These are phyloP conservation scores for Fregata magnificens DNA, from an alignment of 2,113 vertebrate species.

Conservation along the genomic window DNA sequence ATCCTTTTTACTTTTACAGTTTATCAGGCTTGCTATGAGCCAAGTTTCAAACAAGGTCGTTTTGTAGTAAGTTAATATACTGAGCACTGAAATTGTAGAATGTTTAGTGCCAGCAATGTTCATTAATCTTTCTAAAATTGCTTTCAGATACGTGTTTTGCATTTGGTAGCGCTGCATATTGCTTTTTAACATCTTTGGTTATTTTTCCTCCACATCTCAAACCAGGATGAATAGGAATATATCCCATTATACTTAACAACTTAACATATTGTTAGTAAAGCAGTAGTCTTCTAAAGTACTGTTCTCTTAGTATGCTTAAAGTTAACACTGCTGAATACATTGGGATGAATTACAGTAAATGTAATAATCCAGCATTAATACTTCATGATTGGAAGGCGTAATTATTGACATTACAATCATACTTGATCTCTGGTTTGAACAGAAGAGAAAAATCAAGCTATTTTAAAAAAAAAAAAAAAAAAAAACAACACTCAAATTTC, in stretches of 20 bases:
- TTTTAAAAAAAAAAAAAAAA: background rate
- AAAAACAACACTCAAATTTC: too few species aligned
- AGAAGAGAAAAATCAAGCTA: background rate
- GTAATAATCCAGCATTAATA: background rate
- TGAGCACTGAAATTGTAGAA: background rate
- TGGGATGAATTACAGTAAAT: background rate
- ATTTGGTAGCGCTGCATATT: background rate
- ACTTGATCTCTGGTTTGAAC: background rate
- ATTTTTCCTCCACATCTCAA: background rate
- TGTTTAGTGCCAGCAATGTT: background rate
- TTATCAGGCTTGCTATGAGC: background rate
- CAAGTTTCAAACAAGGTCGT: background rate
- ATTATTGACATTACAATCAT: background rate
- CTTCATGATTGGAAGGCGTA: background rate
- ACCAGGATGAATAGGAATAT: background rate
- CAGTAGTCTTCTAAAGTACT: background rate
- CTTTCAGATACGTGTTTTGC: background rate
- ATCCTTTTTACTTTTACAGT: background rate
- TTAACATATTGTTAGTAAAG: background rate
- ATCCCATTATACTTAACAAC: too few species aligned
- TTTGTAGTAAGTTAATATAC: background rate
- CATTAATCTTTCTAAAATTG: background rate
- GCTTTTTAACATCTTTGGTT: background rate
- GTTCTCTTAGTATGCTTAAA: background rate
- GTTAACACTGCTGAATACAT: background rate